Conservation (phyloP, 2,113 vertebrate genomes). For the Ivindomyrus marchei region DNA sequence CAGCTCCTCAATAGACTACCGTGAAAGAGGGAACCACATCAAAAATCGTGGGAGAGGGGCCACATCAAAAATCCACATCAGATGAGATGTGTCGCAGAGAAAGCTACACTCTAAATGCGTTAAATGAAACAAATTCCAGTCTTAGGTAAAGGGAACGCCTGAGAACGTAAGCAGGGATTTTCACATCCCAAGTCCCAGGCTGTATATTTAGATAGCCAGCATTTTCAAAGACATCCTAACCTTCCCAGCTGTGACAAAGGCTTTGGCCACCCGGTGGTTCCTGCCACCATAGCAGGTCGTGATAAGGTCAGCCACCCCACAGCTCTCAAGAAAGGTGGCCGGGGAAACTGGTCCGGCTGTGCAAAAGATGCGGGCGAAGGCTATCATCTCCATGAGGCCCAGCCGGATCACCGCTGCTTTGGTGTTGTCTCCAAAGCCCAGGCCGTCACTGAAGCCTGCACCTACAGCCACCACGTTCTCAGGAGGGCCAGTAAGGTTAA, state of each 20-base stretch:
- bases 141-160: background rate
- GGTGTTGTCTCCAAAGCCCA: conserved; percentile 90
- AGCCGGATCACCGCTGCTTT: conserved; percentile 94
- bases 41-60: background rate
- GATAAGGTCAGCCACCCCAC: conserved; percentile 89
- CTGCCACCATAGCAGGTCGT: conserved; percentile 89
- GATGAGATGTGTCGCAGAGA: background rate
- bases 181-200: background rate
- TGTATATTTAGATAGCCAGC: background rate
- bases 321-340: conserved; percentile 91
- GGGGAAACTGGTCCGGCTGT: conserved; percentile 64
- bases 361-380: conserved; percentile 84
- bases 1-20: conserved; percentile 83
- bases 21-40: background rate
- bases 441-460: conserved; percentile 91
- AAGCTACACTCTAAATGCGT: background rate
- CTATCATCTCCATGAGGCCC: conserved; percentile 95
- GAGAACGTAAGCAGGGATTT: background rate
- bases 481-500: background rate
- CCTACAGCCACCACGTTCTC: conserved; percentile 91
- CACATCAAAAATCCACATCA: background rate
- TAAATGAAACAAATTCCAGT: background rate
- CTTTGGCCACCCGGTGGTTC: conserved; percentile 87
- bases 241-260: conserved; percentile 82
- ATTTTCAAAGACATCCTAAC: conserved; percentile 47